Evolutionary conservation across 2,888 invertebrate genomes (phyloP).

Genomic region (Eugnorisma glareosa): DNA sequence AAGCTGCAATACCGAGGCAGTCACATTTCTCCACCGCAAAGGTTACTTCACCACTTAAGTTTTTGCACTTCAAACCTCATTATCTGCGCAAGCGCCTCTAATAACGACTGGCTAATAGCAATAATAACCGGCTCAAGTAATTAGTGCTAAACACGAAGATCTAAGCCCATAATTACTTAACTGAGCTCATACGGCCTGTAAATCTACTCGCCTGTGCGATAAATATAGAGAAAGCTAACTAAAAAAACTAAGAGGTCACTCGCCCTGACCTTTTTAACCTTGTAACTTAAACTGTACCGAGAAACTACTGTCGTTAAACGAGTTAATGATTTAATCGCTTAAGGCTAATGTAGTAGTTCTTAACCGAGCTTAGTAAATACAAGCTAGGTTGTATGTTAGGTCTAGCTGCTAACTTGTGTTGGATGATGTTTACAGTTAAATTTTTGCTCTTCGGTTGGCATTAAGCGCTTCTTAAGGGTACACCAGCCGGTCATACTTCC

Average conservation of each 20-base stretch:
- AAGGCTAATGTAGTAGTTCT: conserved; percentile 2
- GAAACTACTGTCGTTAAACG: conserved; percentile 81
- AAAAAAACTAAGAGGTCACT: conserved; percentile 77
- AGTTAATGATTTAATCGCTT: conserved; percentile 79
- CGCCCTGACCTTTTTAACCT: conserved; percentile 86
- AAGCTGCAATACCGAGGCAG: conserved; percentile 1
- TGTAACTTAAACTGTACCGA: conserved; percentile 77
- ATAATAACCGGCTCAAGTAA: conserved; percentile 54
- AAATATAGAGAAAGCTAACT: conserved; percentile 74
- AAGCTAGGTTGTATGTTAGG: background rate
- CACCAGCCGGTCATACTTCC: too few species aligned
- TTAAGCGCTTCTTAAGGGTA: background rate
- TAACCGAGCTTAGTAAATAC: conserved; percentile 31
- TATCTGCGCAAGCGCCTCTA: conserved; percentile 27
- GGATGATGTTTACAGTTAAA: background rate
- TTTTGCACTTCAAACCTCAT: conserved; percentile 45
- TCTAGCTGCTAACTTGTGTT: conserved; percentile 15
- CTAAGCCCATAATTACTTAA: conserved; percentile 58
- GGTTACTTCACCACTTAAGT: conserved; percentile 54
- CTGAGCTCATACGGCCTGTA: conserved; percentile 19
- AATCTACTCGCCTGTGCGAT: conserved; percentile 77
- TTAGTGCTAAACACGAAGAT: conserved; percentile 52
- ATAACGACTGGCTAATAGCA: conserved; percentile 38
- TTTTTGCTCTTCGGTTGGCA: background rate
- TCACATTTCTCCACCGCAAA: conserved; percentile 50